Conservation (phyloP, 2,113 vertebrate species). For the Paedocypris sp. region DNA sequence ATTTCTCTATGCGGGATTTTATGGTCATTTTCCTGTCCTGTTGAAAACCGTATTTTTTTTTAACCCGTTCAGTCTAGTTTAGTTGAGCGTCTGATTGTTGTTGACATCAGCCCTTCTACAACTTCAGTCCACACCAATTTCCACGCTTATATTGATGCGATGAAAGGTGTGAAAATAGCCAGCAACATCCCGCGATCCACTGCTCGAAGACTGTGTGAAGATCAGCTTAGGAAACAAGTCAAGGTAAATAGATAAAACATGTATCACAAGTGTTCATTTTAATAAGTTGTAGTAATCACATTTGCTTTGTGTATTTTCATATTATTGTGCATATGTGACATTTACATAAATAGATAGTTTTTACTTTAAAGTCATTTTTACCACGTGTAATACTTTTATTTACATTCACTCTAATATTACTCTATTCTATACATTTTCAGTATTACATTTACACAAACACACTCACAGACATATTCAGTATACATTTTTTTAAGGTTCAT, state of each 20-base stretch:
- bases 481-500: too few species aligned
- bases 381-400: too few species aligned
- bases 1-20: neutral
- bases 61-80: conserved; percentile 65
- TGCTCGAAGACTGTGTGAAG: conserved; percentile 73
- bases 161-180: conserved; percentile 70
- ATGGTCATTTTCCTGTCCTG: neutral
- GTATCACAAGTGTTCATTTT: too few species aligned
- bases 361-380: too few species aligned
- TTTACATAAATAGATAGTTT: too few species aligned
- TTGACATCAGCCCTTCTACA: conserved; percentile 75
- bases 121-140: conserved; percentile 52
- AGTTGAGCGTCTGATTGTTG: conserved; percentile 77
- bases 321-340: too few species aligned
- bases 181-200: conserved; percentile 67
- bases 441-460: too few species aligned
- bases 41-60: neutral
- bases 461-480: too few species aligned
- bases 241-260: conserved; percentile 68
- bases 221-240: conserved; percentile 66
- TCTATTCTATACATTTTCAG: too few species aligned
- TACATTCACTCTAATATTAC: too few species aligned
- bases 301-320: too few species aligned
- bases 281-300: too few species aligned
- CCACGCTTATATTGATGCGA: conserved; percentile 67